Base-by-base conservation (phyloP, 1,140 invertebrate genomes). In the Philotrypesis tridentata region DNA sequence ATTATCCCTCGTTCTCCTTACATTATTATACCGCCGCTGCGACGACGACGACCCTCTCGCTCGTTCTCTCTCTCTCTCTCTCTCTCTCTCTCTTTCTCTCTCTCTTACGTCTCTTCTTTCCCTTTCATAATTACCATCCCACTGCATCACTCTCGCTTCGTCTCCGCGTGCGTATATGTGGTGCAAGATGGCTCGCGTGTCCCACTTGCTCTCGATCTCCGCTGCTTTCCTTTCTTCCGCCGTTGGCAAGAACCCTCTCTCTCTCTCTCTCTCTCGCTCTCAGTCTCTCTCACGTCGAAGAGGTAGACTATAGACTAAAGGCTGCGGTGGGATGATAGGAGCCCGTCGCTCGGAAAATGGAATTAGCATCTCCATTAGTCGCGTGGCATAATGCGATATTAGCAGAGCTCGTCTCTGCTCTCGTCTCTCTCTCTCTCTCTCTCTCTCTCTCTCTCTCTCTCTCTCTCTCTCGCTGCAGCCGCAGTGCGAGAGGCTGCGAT, bases 301-400 rank as follows among this genome's bases (percentile, higher is more conserved):
- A 55, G 48, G 33, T 37, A 9, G n/a, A n/a, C n/a, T n/a, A n/a
- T n/a, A 48, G 27, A 27, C 21, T 37, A 55, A 21, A 8, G 1
- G 31, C 33, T 29, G 75, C 40, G 11, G n/a, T 12, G 17, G 23
- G 63, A 40, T 48, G 29, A 43, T 75, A 83, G 85, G 75, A 82
- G 81, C 82, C 80, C 68, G 83, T 55, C 71, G 80, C 68, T 74
- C 72, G 78, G 85, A 85, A 81, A 84, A 87, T 84, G 85, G 88
- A 89, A 89, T 89, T 89, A 89, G 88, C 88, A 88, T 89, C 89
- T 89, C 88, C 89, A 89, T 89, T 89, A 89, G 88, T 86, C 84
- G 86, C 79, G 84, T 84, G 82, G 85, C 87, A 89, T 89, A 88
- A 89, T 88, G 85, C 85, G 87, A 89, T 89, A 89, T 88, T 87